Evolutionary conservation across 2,888 invertebrate genomes (phyloP), one percentile per base, ranked within the genome.

Genomic region (Quadroppia sp.): DNA sequence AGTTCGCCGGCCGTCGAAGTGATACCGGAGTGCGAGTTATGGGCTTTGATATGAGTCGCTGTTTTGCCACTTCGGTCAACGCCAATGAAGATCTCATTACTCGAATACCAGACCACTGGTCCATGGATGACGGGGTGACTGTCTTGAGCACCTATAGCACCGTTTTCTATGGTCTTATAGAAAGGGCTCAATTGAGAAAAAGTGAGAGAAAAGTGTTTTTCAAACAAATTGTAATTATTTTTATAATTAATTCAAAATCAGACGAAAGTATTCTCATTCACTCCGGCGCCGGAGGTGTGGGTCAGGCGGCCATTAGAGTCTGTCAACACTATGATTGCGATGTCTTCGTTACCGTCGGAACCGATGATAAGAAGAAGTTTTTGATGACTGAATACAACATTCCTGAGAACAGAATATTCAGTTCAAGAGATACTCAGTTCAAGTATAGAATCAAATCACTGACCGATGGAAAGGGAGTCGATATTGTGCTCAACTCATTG

Each of bases 211-310:
- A 67, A n/a, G n/a, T n/a, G 1, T 50, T 7, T 28, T 28, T 9
- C 3, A 25, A 23, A 7, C 2, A 20, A 9, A n/a, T 9, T n/a
- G n/a, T n/a, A n/a, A n/a, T n/a, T n/a, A n/a, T n/a, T 48, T 48
- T n/a, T 9, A 36, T 9, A 7, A 9, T 7, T 23, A 23, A 7
- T 56, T 23, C 30, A 20, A 23, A 23, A 7, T n/a, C 87, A 77
- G 93, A 94, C 11, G 93, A 95, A 80, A 85, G 87, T 56, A 88
- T 97, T 74, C 86, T 97, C 17, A 89, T 97, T 79, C 96, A 97
- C 82, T 94, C 96, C 73, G 96, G 96, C 77, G 89, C 92, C 77
- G 97, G 96, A 74, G 96, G 95, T 80, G 96, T 97, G 45, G 98
- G 98, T 7, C 95, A 96, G 85, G 96, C 98, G 1, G 95, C 97